Conservation (phyloP, 2,797 vertebrate species). For the Ctenopoma multispine region DNA sequence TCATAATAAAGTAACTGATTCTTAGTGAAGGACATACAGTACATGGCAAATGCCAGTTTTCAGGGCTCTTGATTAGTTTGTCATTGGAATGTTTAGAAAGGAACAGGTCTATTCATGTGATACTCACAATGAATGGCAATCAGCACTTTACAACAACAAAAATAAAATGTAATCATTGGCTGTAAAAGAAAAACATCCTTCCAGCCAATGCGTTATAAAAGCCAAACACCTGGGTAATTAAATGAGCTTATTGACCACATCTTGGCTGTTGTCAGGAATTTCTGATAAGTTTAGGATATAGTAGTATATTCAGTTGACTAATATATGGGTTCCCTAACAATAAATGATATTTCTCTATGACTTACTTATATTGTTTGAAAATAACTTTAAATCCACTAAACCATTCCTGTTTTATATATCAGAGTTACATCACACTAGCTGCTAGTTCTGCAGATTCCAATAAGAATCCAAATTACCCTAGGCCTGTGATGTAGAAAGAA, state of each 20-base stretch:
- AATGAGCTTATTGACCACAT: background rate
- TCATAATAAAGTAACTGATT: background rate
- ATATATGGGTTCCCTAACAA: background rate
- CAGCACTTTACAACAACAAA: background rate
- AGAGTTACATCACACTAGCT: background rate
- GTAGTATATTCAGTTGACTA: background rate
- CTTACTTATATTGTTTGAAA: background rate
- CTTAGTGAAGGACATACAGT: background rate
- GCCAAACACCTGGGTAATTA: background rate
- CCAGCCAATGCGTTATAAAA: background rate
- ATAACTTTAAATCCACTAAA: background rate
- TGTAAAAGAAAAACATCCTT: background rate
- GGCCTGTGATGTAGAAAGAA: background rate
- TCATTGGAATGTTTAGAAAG: background rate
- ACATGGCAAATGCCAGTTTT: background rate
- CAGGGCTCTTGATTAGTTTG: background rate
- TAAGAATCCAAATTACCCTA: background rate
- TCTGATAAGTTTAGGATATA: background rate
- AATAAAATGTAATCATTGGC: background rate
- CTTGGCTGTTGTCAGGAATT: background rate
- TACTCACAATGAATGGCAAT: background rate
- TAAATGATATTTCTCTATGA: background rate
- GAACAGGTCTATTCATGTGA: constrained; percentile 1
- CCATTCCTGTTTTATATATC: background rate
- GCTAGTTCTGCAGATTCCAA: background rate